Evolutionary conservation across 37 sponge, comb jelly and placozoan species (phyloP), one percentile per base, ranked within the genome.

Genomic region (Diacarnus erythraeanus): DNA sequence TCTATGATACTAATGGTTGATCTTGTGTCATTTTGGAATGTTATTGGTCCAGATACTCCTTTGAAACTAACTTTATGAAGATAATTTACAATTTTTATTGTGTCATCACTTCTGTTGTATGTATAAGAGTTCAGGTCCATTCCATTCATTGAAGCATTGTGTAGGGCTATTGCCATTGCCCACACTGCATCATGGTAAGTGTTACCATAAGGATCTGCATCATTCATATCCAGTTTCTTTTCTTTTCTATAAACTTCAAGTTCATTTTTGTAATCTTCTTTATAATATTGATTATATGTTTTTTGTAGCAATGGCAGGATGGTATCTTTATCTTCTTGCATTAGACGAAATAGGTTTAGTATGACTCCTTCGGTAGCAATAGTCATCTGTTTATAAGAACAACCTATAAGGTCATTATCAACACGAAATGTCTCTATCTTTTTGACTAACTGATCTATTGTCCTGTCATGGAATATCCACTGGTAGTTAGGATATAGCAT

Each of bases 131-230:
- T 23, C 3, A 72, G 73, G 23, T 72, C 31, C 4, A 44, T 3
- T 72, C 73, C 69, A 69, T 69, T 44, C 54, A 6, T 22, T 42
- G 73, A 41, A 18, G 65, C 26, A 39, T 68, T 47, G 68, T 74
- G 47, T 20, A 83, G 15, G 2, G 76, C 66, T 22, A 83, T 63
- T 0, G 76, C 83, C 54, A 83, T 30, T 17, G 83, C 75, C 83
- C 75, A 83, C 41, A 66, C 76, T 4, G 83, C 76, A 65, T 83
- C 83, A 22, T 83, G 75, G 57, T 75, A 67, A n/a, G 57, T 0
- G 17, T 72, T 35, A 2, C 47, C 76, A 25, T 36, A 83, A 3
- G 31, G 17, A 31, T 22, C 21, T 34, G 20, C 39, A 0, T 57
- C 5, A 31, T 22, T 31, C n/a, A 6, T 26, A 0, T 57, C 5